A percentile compares a stretch with the other conserved stretches of the same genome.
phyloP scores from a whole-genome alignment of 2,888 invertebrate genomes.

The Lasioglossum pauxillum region DNA sequence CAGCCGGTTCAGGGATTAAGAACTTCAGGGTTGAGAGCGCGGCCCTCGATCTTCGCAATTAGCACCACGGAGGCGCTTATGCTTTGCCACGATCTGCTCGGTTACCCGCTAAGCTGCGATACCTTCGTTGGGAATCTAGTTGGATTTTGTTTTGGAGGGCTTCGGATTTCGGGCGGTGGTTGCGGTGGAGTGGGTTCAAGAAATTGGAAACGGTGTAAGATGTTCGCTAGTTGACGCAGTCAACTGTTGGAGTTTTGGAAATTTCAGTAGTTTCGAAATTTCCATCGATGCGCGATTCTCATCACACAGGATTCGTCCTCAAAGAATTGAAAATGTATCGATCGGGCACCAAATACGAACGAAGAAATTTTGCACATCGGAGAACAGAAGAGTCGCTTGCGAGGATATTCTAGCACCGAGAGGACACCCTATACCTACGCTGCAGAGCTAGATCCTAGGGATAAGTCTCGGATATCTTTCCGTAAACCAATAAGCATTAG shows the following conservation, averaged over 20 bases:
- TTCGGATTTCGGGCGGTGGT: not conserved
- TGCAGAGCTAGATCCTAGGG: not conserved
- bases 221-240: too few relatives aligned
- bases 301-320: too few relatives aligned
- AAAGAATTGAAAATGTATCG: too few relatives aligned
- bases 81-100: not conserved
- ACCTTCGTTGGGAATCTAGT: not conserved
- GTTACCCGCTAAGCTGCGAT: not conserved
- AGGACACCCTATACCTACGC: not conserved
- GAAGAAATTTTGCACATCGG: too few relatives aligned
- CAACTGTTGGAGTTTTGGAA: too few relatives aligned
- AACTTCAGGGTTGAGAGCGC: not conserved
- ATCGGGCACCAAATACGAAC: too few relatives aligned
- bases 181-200: not conserved
- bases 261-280: too few relatives aligned
- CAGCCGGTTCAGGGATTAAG: slow-evolving; percentile 11
- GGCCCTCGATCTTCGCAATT: not conserved
- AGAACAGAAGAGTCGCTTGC: too few relatives aligned
- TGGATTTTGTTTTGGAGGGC: not conserved
- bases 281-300: too few relatives aligned
- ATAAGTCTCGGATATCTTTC: not conserved
- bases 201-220: too few relatives aligned
- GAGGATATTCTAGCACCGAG: not conserved
- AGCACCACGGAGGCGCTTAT: not conserved
- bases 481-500: not conserved